Conservation (phyloP, 2,888 invertebrate species). For the Drymonia ruficornis region DNA sequence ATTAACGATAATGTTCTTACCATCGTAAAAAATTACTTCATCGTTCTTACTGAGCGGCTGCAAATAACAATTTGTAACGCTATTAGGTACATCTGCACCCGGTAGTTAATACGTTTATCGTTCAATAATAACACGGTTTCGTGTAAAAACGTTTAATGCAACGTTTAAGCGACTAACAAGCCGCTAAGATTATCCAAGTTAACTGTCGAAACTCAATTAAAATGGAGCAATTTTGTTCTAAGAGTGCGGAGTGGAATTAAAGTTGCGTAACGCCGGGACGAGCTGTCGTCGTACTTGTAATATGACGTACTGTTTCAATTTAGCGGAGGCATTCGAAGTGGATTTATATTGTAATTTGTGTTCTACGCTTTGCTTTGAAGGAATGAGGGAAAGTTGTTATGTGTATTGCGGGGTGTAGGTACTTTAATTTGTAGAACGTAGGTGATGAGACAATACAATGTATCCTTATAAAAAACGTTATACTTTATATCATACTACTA, state of each 20-base stretch:
- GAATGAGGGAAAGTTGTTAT: not conserved
- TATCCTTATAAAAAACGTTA: no score
- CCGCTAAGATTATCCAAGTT: constrained; percentile 58
- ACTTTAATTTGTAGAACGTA: not conserved
- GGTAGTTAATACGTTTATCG: constrained; percentile 70
- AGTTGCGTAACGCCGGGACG: constrained; percentile 61
- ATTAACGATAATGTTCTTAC: constrained; percentile 66
- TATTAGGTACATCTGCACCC: constrained; percentile 68
- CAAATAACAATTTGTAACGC: constrained; percentile 75
- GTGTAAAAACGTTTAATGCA: constrained; percentile 41
- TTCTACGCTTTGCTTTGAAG: not conserved
- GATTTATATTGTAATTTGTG: constrained; percentile 4
- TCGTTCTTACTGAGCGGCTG: constrained; percentile 59
- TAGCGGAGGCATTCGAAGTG: constrained; percentile 1
- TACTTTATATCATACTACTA: no score
- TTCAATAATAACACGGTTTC: constrained; percentile 57
- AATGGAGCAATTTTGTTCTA: constrained; percentile 69
- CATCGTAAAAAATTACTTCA: constrained; percentile 73
- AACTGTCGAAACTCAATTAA: constrained; percentile 74
- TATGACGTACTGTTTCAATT: constrained; percentile 28
- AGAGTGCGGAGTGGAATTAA: constrained; percentile 24
- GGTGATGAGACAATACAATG: not conserved
- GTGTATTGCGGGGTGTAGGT: not conserved
- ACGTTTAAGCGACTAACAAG: constrained; percentile 67
- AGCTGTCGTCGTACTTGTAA: constrained; percentile 16